These are phyloP conservation scores for Orchestia grillus DNA, from an alignment of 1,140 invertebrate genomes.

Conservation along the genomic window DNA sequence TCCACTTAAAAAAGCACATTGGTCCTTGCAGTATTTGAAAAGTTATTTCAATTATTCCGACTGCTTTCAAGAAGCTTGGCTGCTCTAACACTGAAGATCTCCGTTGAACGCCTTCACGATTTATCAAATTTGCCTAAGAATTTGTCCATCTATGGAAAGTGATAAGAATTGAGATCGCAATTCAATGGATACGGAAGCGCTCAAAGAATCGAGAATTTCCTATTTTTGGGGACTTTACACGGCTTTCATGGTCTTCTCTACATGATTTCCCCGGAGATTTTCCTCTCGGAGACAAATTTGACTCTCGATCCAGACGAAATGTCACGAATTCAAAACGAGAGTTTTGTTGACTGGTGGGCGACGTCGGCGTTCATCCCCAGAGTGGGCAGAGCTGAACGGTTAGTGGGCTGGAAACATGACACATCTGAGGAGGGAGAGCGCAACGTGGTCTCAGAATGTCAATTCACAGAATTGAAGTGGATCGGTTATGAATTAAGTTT, in stretches of 20 bases:
- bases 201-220: not conserved
- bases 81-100: not conserved
- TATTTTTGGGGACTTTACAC: slow-evolving; percentile 26
- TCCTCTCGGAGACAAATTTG: slow-evolving; percentile 28
- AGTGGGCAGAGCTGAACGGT: not conserved
- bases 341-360: not conserved
- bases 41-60: not conserved
- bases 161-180: not conserved
- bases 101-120: not conserved
- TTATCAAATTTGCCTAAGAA: not conserved
- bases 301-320: slow-evolving; percentile 34
- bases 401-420: not conserved
- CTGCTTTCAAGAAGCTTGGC: not conserved
- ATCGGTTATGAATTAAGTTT: not conserved
- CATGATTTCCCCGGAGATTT: slow-evolving; percentile 51
- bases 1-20: not conserved
- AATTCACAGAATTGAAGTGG: not conserved
- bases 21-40: not conserved
- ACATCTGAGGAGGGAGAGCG: not conserved
- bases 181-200: slow-evolving; percentile 24
- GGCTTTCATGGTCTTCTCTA: not conserved
- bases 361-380: not conserved
- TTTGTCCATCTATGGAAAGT: not conserved
- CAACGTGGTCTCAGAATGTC: not conserved
- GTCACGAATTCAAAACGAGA: slow-evolving; percentile 3